phyloP scores from a whole-genome alignment of 2,888 invertebrate species.

The Pilophorus perplexus region DNA sequence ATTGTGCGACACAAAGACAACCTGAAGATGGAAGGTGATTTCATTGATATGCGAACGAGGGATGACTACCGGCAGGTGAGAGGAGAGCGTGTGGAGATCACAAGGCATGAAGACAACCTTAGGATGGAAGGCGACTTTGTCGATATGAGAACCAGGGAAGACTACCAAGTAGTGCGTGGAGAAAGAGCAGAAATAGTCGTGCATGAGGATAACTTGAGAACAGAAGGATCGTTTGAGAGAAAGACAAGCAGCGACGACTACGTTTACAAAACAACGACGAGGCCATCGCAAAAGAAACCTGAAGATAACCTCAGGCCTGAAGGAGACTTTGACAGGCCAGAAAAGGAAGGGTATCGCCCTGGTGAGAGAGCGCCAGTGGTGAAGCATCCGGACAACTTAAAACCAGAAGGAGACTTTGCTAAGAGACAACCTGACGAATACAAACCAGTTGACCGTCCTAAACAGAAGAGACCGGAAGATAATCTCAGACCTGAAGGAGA shows the following conservation, averaged over 20 bases:
- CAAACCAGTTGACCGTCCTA: conserved; percentile 50
- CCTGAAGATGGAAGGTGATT: conserved; percentile 60
- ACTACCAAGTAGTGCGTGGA: conserved; percentile 55
- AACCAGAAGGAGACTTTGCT: conserved; percentile 50
- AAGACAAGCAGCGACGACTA: conserved; percentile 53
- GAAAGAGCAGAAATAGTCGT: conserved; percentile 48
- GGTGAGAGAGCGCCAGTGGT: conserved; percentile 55
- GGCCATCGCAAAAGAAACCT: conserved; percentile 51
- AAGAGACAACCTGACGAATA: conserved; percentile 43
- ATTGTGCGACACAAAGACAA: conserved; percentile 59
- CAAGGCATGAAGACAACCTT: conserved; percentile 50
- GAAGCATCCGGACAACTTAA: conserved; percentile 50
- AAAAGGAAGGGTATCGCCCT: conserved; percentile 51
- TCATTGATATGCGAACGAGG: conserved; percentile 56
- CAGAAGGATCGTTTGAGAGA: conserved; percentile 61
- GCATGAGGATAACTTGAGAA: conserved; percentile 54
- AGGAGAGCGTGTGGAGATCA: conserved; percentile 46
- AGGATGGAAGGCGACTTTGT: conserved; percentile 61
- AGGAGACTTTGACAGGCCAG: conserved; percentile 54
- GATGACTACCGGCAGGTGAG: conserved; percentile 52
- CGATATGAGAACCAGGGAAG: conserved; percentile 59
- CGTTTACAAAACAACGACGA: conserved; percentile 48
- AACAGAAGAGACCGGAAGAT: conserved; percentile 53
- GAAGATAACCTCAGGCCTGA: conserved; percentile 56
- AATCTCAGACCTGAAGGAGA: conserved; percentile 58